Base-by-base conservation (phyloP, 2,113 vertebrate genomes). In the Spea multiplicata region DNA sequence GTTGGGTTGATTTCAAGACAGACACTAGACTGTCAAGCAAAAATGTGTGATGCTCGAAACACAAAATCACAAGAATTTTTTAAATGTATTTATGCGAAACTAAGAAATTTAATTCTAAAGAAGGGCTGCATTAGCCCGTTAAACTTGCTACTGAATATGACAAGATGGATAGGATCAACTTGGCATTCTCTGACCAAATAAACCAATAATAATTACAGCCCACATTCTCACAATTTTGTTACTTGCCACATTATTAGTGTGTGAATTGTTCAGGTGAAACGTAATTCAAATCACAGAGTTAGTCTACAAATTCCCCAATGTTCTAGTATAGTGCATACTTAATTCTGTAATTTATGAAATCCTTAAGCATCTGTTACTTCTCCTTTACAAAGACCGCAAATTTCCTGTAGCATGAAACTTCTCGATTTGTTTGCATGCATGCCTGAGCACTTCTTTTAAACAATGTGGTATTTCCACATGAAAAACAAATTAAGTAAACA, bases 281-380 rank as follows among this genome's bases (percentile, higher is more conserved):
- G 17, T 6, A 62, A 8, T 46, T 2, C 13, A 30, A 30, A 30
- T 30, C 30, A 30, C 30, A 30, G 50, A 10, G 9, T 52, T 48
- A 48, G 16, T 65, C 5, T 44, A 44, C 4, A 64, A 46, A 62
- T 10, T 44, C 46, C 55, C 46, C 46, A 44, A 3, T 65, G 46
- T 16, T 50, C 16, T 73, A 47, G 9, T 17, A 74, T 16, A 44
- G 9, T 62, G 16, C 57, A 74, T 74, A 61, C 73, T 50, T 44
- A 65, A 50, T 65, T 62, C n/a, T 50, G n/a, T 50, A 73, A 71
- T 59, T 64, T 30, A 74, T 50, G 62, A 16, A 74, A 65, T 50
- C 9, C 69, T 65, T 44, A 49, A 66, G 48, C 61, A 75, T 52
- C 73, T 75, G 62, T 45, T 53, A 59, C 14, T 64, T 64, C 30